Conservation (phyloP, 1,140 invertebrate genomes). For the Cherax destructor region DNA sequence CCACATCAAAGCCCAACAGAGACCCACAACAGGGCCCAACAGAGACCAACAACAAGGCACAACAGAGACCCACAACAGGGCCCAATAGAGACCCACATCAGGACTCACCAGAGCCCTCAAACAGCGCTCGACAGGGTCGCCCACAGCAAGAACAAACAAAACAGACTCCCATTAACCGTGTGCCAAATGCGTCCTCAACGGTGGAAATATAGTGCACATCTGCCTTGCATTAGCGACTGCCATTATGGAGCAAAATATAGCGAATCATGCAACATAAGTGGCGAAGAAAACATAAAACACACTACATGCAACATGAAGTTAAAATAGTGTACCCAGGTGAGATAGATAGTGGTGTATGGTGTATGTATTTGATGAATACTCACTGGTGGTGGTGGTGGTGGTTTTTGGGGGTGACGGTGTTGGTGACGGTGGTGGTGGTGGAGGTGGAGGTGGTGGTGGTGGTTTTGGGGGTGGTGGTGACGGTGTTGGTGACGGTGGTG, state of each 20-base stretch:
- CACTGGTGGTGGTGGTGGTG: too few species aligned
- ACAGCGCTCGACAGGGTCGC: too few species aligned
- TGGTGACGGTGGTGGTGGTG: too few species aligned
- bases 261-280: background rate
- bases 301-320: background rate
- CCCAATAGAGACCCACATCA: too few species aligned
- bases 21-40: too few species aligned
- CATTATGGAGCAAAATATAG: background rate
- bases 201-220: background rate
- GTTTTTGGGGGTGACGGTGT: too few species aligned
- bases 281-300: background rate
- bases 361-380: too few species aligned
- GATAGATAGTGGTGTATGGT: background rate
- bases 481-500: background rate
- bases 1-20: too few species aligned
- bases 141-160: background rate
- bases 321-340: background rate
- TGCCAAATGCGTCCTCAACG: background rate
- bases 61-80: too few species aligned
- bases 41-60: too few species aligned
- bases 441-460: too few species aligned
- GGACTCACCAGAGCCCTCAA: too few species aligned
- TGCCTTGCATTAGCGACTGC: background rate
- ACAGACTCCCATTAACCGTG: background rate
- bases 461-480: background rate